phyloP scores from a whole-genome alignment of 2,797 vertebrate genomes.

The Triplophysa bombifrons region DNA sequence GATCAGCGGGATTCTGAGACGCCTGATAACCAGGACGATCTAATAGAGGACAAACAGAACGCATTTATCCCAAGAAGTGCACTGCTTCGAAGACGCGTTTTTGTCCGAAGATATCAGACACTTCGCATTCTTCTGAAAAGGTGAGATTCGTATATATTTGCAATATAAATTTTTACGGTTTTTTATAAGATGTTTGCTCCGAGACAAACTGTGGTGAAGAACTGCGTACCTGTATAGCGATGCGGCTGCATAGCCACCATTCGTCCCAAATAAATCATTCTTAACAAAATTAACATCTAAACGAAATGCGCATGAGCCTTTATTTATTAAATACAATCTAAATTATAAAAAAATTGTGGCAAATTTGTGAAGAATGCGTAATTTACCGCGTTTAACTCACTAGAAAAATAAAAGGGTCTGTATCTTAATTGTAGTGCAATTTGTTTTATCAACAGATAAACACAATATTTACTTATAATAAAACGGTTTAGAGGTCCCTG shows the following conservation, averaged over 20 bases:
- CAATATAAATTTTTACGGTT: neutral
- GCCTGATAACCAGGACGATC: neutral
- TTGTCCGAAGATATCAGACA: slow-evolving; percentile 3
- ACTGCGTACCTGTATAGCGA: neutral
- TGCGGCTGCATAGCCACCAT: neutral
- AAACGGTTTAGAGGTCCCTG: slow-evolving; percentile 48
- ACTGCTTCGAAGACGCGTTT: slow-evolving; percentile 17
- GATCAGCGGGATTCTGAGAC: slow-evolving; percentile 40
- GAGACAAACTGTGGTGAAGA: neutral
- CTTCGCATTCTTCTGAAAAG: slow-evolving; percentile 35
- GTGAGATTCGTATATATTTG: slow-evolving; percentile 20
- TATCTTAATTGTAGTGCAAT: slow-evolving; percentile 38
- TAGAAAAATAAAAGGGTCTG: neutral
- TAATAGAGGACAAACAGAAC: slow-evolving; percentile 14
- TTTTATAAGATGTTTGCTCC: neutral
- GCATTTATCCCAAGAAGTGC: slow-evolving; percentile 1
- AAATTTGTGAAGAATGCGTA: neutral
- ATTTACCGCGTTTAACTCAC: neutral
- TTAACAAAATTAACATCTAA: neutral
- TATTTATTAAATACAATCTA: neutral
- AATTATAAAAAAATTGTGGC: neutral
- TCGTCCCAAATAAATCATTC: neutral
- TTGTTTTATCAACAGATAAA: slow-evolving; percentile 44
- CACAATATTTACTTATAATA: slow-evolving; percentile 56
- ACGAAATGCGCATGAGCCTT: neutral